Base-by-base conservation (phyloP, 2,888 invertebrate species). In the Bugulina stolonifera region DNA sequence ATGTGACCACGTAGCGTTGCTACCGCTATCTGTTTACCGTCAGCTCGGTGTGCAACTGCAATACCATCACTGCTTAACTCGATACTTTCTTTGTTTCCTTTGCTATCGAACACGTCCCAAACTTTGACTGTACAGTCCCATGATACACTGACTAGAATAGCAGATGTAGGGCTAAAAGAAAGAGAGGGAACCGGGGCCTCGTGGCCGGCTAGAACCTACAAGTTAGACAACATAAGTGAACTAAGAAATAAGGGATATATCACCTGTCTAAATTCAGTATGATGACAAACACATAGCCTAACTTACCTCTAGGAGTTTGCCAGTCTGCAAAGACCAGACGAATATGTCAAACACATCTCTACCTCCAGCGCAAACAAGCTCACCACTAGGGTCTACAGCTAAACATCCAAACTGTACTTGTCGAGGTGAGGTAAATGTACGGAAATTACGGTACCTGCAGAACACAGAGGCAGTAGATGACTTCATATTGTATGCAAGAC, bases 241-340 rank as follows among this genome's bases (percentile, higher is more conserved):
- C 43, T 43, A 10, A 43, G 10, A 43, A 43, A n/a, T n/a, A n/a
- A n/a, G n/a, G n/a, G n/a, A n/a, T n/a, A n/a, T n/a, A n/a, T n/a
- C n/a, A n/a, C n/a, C n/a, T n/a, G n/a, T n/a, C n/a, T 43, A 43
- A 43, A 5, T 18, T 43, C 18, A 10, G 18, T 18, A 43, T 43
- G 43, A 18, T 10, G 43, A 10, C 43, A 43, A 43, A 43, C 18
- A 18, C 43, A 43, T 43, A 5, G 5, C 18, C 43, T 43, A 43
- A 43, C 43, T 18, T 43, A 91, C 91, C 86, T 98, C 98, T 32
- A 99, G 84, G 0, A 99, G 87, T 75, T 91, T 89, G 0, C 98
- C 98, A 64, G 93, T 90, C 86, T 96, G 93, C 80, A 98, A 87
- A 2, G 94, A 94, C 98, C 98, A 99, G 27, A 99, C 86, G 86